A percentile compares a stretch with the other conserved stretches of the same genome.
These are phyloP conservation scores for Troilus luridus DNA, from an alignment of 2,888 invertebrate species.

Conservation along the genomic window DNA sequence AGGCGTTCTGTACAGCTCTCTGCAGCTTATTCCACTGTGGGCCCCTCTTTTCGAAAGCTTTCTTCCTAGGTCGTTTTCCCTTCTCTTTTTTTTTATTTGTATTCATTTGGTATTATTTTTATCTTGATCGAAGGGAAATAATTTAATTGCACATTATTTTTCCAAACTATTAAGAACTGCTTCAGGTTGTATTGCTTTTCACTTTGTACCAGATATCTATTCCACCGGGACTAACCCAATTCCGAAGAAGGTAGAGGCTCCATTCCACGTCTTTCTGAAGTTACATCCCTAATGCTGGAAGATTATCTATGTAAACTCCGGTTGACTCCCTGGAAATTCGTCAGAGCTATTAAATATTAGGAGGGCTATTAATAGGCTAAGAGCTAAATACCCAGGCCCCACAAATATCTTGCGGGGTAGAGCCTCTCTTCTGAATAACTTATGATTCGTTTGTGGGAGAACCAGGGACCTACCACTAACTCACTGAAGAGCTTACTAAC, in stretches of 20 bases:
- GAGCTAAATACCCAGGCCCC: slow-evolving; percentile 36
- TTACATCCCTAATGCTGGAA: not conserved
- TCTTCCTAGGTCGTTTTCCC: no score
- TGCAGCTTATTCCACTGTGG: no score
- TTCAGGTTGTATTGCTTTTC: not conserved
- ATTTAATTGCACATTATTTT: no score
- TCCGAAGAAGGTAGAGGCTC: not conserved
- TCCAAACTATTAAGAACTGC: no score
- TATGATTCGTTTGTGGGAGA: slow-evolving; percentile 41
- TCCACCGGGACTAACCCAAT: not conserved
- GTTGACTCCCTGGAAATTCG: slow-evolving; percentile 17
- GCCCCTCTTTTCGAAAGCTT: no score
- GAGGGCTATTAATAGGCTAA: slow-evolving; percentile 25
- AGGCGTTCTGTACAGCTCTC: no score
- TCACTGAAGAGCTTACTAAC: slow-evolving; percentile 32
- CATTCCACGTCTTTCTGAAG: not conserved
- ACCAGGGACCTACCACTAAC: not conserved
- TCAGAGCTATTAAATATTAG: slow-evolving; percentile 22
- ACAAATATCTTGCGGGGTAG: slow-evolving; percentile 8
- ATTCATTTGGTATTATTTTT: no score
- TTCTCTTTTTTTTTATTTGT: no score
- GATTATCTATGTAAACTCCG: slow-evolving; percentile 20
- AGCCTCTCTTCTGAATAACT: not conserved
- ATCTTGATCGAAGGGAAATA: no score
- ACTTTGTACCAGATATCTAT: not conserved